Evolutionary conservation across 92 coral and sea anemone species (phyloP).

Genomic region (Paramuricea clavata): DNA sequence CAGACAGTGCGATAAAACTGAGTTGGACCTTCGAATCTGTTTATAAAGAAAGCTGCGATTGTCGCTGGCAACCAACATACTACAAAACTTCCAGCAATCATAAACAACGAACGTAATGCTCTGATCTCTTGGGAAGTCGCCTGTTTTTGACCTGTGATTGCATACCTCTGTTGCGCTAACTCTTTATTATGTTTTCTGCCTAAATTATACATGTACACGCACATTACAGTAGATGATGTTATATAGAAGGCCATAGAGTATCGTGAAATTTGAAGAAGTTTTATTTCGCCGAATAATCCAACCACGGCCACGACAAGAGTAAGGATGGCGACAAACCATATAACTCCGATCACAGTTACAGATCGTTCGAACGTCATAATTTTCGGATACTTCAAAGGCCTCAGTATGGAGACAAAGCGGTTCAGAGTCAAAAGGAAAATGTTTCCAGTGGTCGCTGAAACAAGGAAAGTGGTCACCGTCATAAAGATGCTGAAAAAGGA

Average conservation of each 20-base stretch:
- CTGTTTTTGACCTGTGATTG: conserved; percentile 1
- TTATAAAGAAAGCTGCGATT: not conserved
- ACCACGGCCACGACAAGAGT: not conserved
- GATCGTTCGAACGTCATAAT: conserved; percentile 14
- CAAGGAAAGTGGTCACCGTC: not conserved
- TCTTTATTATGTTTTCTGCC: not conserved
- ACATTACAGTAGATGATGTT: not conserved
- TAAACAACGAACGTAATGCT: conserved; percentile 21
- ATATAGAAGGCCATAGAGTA: conserved; percentile 18
- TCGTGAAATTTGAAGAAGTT: not conserved
- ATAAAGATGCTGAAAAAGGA: not conserved
- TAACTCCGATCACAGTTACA: not conserved
- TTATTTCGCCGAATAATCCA: not conserved
- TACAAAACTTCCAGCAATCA: conserved; percentile 11
- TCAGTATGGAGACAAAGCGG: conserved; percentile 1
- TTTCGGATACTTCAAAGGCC: not conserved
- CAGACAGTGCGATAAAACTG: not conserved
- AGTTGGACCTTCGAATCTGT: not conserved
- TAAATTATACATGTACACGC: conserved; percentile 11
- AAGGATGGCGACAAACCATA: conserved; percentile 4
- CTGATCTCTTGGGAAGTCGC: not conserved
- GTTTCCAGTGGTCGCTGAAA: conserved; percentile 16
- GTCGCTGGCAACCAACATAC: conserved; percentile 37
- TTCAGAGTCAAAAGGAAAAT: conserved; percentile 1
- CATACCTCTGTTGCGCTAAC: not conserved